Conservation (phyloP, 2,888 invertebrate genomes). For the Trimorus sp. region DNA sequence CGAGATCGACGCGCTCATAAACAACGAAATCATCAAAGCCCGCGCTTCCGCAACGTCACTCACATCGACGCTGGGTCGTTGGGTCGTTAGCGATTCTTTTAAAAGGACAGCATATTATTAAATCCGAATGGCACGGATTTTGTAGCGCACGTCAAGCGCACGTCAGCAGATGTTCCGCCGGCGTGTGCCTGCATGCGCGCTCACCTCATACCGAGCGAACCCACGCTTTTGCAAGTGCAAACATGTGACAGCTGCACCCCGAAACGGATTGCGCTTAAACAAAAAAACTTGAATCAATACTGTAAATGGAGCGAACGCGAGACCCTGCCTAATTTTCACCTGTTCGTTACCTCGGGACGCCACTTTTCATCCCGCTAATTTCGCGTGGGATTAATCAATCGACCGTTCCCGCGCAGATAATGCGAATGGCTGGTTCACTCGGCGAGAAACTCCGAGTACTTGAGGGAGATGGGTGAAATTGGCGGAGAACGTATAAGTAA, state of each 20-base stretch:
- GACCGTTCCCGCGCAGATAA: no score
- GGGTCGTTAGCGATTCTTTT: slow-evolving; percentile 26
- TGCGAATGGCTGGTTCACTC: no score
- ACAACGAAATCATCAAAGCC: slow-evolving; percentile 3
- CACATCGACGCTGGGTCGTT: slow-evolving; percentile 13
- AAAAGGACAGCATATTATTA: slow-evolving; percentile 44
- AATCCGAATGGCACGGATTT: slow-evolving; percentile 43
- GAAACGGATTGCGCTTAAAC: slow-evolving; percentile 36
- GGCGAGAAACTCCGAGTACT: no score
- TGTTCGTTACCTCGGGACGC: no score
- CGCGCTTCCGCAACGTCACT: slow-evolving; percentile 9
- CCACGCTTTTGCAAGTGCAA: slow-evolving; percentile 52
- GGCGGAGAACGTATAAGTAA: no score
- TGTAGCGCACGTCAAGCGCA: slow-evolving; percentile 48
- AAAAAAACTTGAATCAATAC: slow-evolving; percentile 16
- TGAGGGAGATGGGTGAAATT: no score
- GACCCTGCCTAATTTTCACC: neutral
- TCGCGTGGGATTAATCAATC: no score
- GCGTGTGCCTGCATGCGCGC: slow-evolving; percentile 9
- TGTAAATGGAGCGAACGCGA: neutral
- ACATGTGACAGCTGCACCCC: slow-evolving; percentile 40
- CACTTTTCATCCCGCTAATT: no score
- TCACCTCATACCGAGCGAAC: slow-evolving; percentile 23
- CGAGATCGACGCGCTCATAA: neutral
- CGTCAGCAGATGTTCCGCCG: slow-evolving; percentile 50